These are phyloP conservation scores for Tholera decimalis DNA, from an alignment of 2,888 invertebrate genomes.

Conservation along the genomic window DNA sequence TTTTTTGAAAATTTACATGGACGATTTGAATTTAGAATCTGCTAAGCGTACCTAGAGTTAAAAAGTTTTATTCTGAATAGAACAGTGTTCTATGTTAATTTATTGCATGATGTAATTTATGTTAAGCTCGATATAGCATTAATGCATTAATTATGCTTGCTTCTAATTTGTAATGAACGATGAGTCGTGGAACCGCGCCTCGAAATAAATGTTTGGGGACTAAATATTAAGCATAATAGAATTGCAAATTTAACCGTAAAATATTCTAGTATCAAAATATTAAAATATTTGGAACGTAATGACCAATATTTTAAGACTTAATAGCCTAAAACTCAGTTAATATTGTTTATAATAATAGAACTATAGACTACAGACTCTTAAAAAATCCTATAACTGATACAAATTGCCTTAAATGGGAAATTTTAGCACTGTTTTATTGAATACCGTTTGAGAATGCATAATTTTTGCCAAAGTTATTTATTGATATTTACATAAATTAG, in stretches of 20 bases:
- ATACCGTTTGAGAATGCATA: not conserved
- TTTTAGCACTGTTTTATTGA: not conserved
- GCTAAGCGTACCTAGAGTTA: no score
- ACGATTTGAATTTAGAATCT: no score
- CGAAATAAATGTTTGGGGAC: not conserved
- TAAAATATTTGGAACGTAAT: not conserved
- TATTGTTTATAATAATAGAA: not conserved
- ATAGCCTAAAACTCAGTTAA: not conserved
- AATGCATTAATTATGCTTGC: not conserved
- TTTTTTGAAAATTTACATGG: no score
- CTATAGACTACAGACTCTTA: not conserved
- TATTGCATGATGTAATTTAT: not conserved
- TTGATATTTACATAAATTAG: constrained; percentile 9
- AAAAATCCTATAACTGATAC: not conserved
- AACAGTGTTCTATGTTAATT: no score
- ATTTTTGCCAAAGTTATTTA: constrained; percentile 13
- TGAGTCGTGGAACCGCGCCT: not conserved
- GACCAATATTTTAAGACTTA: not conserved
- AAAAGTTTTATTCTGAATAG: no score
- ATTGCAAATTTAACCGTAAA: not conserved
- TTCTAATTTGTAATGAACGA: not conserved
- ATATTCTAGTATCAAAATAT: not conserved
- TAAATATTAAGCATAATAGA: not conserved
- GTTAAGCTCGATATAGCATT: no score
- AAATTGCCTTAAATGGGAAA: not conserved